A percentile compares a stretch with the other conserved stretches of the same genome.
Conservation (phyloP, 2,888 invertebrate genomes). For the Conus canariensis region DNA sequence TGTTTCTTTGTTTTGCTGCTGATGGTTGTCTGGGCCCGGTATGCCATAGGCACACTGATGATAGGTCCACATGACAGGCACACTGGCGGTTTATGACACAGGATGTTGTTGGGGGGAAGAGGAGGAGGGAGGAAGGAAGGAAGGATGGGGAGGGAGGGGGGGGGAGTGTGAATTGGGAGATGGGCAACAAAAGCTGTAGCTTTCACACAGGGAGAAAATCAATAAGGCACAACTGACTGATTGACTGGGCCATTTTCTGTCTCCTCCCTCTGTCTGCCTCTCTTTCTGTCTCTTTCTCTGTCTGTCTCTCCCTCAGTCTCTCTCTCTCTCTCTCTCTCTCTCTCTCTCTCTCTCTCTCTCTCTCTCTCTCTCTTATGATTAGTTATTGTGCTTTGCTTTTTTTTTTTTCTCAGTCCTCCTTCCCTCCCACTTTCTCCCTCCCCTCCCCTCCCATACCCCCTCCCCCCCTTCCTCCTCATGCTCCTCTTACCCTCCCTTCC, state of each 20-base stretch:
- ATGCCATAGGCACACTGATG: not conserved
- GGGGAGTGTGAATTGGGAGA: not conserved
- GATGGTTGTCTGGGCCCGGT: not conserved
- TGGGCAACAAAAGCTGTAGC: constrained; percentile 12
- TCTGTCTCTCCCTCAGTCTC: too few relatives aligned
- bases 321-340: not conserved
- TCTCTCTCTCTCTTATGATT: not conserved
- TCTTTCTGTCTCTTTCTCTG: not conserved
- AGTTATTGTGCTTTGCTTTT: not conserved
- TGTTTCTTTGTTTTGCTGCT: not conserved
- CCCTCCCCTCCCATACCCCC: too few relatives aligned
- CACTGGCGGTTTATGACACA: not conserved
- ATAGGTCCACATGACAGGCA: constrained; percentile 2
- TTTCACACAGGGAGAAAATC: constrained; percentile 12
- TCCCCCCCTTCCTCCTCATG: too few relatives aligned
- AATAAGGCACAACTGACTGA: constrained; percentile 5
- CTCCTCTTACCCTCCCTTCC: too few relatives aligned
- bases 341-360: not conserved
- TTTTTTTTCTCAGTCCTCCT: not conserved
- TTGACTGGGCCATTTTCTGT: not conserved
- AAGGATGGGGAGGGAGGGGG: not conserved
- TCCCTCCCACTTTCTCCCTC: not conserved
- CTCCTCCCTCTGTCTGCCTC: not conserved
- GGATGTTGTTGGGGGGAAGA: not conserved
- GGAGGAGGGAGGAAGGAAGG: not conserved